These are phyloP conservation scores for Papilio gigon DNA, from an alignment of 2,888 invertebrate species.

Conservation along the genomic window DNA sequence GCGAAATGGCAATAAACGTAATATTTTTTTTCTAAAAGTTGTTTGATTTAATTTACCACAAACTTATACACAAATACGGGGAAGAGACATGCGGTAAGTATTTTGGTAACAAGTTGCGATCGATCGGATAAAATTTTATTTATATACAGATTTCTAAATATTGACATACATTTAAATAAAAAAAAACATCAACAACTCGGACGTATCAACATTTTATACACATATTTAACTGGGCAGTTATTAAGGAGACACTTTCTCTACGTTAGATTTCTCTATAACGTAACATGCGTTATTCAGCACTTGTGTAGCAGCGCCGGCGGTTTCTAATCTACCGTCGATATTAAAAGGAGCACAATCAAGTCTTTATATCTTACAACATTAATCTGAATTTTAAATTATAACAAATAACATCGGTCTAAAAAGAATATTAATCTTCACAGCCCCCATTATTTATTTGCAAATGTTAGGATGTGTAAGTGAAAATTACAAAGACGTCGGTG, in stretches of 20 bases:
- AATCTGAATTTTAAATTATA: conserved; percentile 14
- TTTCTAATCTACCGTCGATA: conserved; percentile 41
- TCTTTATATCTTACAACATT: background rate
- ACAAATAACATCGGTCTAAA: conserved; percentile 10
- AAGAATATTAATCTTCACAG: conserved; percentile 20
- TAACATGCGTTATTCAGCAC: conserved; percentile 62
- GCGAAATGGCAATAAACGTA: conserved; percentile 80
- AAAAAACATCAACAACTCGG: conserved; percentile 13
- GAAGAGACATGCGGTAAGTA: conserved; percentile 10
- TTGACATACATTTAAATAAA: conserved; percentile 33
- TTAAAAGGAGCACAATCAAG: conserved; percentile 27
- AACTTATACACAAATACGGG: conserved; percentile 23
- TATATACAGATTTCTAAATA: conserved; percentile 30
- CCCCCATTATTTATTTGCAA: conserved; percentile 15
- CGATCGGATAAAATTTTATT: conserved; percentile 6
- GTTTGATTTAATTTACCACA: conserved; percentile 52
- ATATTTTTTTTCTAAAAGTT: conserved; percentile 71
- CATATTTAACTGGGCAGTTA: conserved; percentile 37
- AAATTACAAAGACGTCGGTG: conserved; percentile 23
- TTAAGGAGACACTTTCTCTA: conserved; percentile 67
- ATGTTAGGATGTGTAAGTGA: conserved; percentile 25
- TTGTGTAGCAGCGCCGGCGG: conserved; percentile 51
- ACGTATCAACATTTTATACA: conserved; percentile 18
- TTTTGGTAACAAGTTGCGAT: conserved; percentile 9
- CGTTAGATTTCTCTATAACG: conserved; percentile 71